These are phyloP conservation scores for Acanthornis magna DNA, from an alignment of 2,797 vertebrate genomes.

Conservation along the genomic window DNA sequence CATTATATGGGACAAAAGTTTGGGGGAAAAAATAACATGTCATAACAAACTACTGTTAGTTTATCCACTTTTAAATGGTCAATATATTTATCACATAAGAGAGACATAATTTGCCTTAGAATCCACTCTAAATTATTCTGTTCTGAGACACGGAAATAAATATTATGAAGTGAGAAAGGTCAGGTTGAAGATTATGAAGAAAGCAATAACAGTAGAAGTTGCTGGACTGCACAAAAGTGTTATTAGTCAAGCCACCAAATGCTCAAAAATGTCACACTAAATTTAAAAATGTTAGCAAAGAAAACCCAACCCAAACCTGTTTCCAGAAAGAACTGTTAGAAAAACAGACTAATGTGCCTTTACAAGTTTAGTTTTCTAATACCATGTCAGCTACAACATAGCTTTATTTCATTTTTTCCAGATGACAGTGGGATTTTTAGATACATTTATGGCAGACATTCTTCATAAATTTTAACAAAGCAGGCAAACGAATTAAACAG, in stretches of 20 bases:
- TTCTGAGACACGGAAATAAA: constrained; percentile 41
- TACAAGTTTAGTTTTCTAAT: not conserved
- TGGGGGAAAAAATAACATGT: not conserved
- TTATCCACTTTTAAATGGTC: constrained; percentile 1
- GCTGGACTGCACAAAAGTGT: not conserved
- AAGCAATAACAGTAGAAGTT: not conserved
- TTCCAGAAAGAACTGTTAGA: not conserved
- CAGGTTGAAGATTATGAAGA: constrained; percentile 28
- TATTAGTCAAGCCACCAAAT: constrained; percentile 1
- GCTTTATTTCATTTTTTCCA: not conserved
- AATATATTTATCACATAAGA: constrained; percentile 18
- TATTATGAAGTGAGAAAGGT: constrained; percentile 51
- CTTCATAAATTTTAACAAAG: constrained; percentile 8
- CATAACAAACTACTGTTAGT: not conserved
- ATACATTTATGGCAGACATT: not conserved
- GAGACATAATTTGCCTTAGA: constrained; percentile 9
- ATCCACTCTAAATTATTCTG: not conserved
- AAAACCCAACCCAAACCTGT: not conserved
- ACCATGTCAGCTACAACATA: not conserved
- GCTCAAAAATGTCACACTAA: constrained; percentile 1
- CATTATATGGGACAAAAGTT: not conserved
- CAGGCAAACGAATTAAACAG: constrained; percentile 18
- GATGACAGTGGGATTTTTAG: not conserved
- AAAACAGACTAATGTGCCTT: not conserved
- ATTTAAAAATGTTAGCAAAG: not conserved